phyloP scores from a whole-genome alignment of 2,888 invertebrate species.

The Neoscelio sp. region DNA sequence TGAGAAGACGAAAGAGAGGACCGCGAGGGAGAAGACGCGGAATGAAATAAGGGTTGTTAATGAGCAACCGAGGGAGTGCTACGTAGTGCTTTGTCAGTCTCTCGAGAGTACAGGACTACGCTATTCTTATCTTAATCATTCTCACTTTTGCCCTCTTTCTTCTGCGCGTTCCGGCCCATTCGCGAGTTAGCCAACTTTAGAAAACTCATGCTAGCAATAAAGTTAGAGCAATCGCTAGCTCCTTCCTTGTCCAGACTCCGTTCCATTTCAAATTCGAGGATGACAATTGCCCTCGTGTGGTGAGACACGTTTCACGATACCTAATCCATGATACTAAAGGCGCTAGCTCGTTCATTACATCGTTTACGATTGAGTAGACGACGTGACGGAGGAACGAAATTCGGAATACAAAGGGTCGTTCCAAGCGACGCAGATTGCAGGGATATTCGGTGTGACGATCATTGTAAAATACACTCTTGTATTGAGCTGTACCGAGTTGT shows the following conservation, averaged over 20 bases:
- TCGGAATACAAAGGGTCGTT: constrained; percentile 22
- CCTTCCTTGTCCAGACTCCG: constrained; percentile 9
- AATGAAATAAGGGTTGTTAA: constrained; percentile 80
- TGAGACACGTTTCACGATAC: constrained; percentile 37
- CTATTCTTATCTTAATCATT: constrained; percentile 66
- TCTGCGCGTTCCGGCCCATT: constrained; percentile 33
- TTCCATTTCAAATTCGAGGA: constrained; percentile 20
- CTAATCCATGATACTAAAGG: constrained; percentile 47
- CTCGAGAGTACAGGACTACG: constrained; percentile 72
- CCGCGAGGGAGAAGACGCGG: constrained; percentile 59
- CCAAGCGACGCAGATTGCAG: background rate
- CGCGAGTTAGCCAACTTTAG: constrained; percentile 44
- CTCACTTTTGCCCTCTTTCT: constrained; percentile 57
- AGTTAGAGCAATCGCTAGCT: constrained; percentile 36
- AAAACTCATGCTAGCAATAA: constrained; percentile 50
- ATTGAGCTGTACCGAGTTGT: no score
- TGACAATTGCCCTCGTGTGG: constrained; percentile 41
- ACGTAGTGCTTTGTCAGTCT: constrained; percentile 71
- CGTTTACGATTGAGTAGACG: constrained; percentile 56
- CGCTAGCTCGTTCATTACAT: constrained; percentile 50
- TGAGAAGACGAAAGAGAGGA: constrained; percentile 31
- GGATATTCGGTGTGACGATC: no score
- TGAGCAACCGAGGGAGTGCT: constrained; percentile 74
- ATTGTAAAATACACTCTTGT: no score
- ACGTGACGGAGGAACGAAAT: constrained; percentile 46